Evolutionary conservation across 2,113 vertebrate genomes (phyloP), one percentile per base, ranked within the genome.

Genomic region (Trichechus manatus): DNA sequence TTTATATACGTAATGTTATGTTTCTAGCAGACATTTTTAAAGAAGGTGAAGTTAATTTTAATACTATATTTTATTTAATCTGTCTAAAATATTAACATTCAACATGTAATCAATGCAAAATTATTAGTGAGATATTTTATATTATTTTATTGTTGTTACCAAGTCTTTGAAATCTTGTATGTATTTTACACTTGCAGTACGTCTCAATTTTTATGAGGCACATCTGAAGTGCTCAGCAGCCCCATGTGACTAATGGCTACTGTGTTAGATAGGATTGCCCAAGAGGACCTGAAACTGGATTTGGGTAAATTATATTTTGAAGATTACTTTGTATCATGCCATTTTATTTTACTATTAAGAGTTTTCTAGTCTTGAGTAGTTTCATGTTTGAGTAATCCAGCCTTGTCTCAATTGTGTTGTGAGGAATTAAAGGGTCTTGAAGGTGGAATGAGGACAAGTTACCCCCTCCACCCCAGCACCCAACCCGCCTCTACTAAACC

Each of bases 251-350:
- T 81, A 68, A 68, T 31, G n/a, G 36, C 15, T 81, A n/a, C 29
- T 19, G 3, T 61, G 50, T 85, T 61, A 70, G 14, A 75, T 9
- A 84, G 36, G 6, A 63, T 19, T 81, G 44, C 59, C 86, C n/a
- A 6, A 27, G 17, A 31, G 63, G 31, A 6, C 27, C 79, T 14
- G 10, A 70, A 94, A 42, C 20, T 91, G 39, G 13, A 82, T 89
- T 92, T 44, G 15, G 25, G 72, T 44, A 79, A 89, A 42, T 93
- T 64, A 47, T 56, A 59, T 44, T 88, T 92, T 92, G 47, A 75
- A 89, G 63, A 75, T 33, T 80, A 74, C n/a, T 33, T 87, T 63
- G 33, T 64, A 77, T 74, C 0, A 0, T 95, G 50, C 1, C n/a
- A 59, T 80, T 89, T 81, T 36, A 70, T 83, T 9, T 91, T n/a